Percentiles rank a stretch among this genome's conserved stretches.
These are phyloP conservation scores for Benitochromis conjunctus DNA, from an alignment of 2,113 vertebrate genomes.

Conservation along the genomic window DNA sequence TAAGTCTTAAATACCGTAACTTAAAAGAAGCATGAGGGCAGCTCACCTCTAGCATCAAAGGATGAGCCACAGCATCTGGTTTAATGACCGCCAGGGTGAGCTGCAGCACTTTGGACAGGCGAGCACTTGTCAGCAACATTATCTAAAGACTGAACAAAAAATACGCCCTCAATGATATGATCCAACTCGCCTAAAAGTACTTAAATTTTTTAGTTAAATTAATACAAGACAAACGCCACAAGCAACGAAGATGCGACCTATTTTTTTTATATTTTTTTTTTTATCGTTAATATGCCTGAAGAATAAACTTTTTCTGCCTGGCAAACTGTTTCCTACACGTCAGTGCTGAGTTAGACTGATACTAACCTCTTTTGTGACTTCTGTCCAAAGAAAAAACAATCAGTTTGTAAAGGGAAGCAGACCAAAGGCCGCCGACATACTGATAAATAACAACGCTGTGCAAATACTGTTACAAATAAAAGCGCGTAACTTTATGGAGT, in stretches of 20 bases:
- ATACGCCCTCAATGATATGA: neutral
- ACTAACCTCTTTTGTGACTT: neutral
- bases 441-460: neutral
- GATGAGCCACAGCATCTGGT: slow-evolving; percentile 88
- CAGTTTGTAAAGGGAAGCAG: neutral
- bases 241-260: neutral
- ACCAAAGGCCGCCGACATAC: neutral
- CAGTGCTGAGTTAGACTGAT: neutral
- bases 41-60: slow-evolving; percentile 82
- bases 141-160: neutral
- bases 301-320: neutral
- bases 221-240: neutral
- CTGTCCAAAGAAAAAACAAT: neutral
- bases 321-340: neutral
- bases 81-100: slow-evolving; percentile 90
- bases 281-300: neutral
- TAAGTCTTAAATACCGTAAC: neutral
- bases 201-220: fast-evolving
- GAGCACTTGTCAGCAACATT: slow-evolving; percentile 40
- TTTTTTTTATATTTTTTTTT: neutral
- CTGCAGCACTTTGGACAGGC: slow-evolving; percentile 77
- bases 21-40: neutral
- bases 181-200: neutral
- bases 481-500: neutral
- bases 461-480: neutral